Percentiles rank a stretch among this genome's conserved stretches.
These are phyloP conservation scores for Folsomia candida DNA, from an alignment of 2,888 invertebrate genomes.

Conservation along the genomic window DNA sequence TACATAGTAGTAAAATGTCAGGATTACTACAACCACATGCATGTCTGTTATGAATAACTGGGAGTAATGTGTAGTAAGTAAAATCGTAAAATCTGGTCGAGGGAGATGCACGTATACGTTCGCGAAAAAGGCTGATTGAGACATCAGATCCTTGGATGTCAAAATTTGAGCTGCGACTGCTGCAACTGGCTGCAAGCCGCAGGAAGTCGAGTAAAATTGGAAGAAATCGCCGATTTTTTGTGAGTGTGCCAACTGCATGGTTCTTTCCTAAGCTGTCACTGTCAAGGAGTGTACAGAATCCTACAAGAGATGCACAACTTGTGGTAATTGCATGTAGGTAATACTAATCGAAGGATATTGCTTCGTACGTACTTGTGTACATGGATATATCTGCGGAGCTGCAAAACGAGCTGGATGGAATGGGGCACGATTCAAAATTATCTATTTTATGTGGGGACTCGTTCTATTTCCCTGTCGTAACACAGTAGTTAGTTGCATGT, in stretches of 20 bases:
- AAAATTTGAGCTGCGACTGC: neutral
- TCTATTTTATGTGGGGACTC: neutral
- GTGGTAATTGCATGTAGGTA: neutral
- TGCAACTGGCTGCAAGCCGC: neutral
- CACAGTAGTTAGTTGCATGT: neutral
- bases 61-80: neutral
- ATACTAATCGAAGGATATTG: neutral
- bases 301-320: neutral
- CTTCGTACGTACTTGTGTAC: neutral
- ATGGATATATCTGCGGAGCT: no score
- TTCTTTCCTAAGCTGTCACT: neutral
- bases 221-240: neutral
- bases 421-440: conserved; percentile 3
- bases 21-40: no score
- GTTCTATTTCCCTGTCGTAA: neutral
- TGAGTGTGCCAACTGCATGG: neutral
- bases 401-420: neutral
- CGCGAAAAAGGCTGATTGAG: neutral
- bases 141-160: neutral
- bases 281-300: neutral
- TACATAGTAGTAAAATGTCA: no score
- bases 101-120: neutral
- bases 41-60: neutral
- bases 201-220: neutral
- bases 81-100: neutral